phyloP scores from a whole-genome alignment of 1,140 invertebrate genomes.

The Listronotus oregonensis region DNA sequence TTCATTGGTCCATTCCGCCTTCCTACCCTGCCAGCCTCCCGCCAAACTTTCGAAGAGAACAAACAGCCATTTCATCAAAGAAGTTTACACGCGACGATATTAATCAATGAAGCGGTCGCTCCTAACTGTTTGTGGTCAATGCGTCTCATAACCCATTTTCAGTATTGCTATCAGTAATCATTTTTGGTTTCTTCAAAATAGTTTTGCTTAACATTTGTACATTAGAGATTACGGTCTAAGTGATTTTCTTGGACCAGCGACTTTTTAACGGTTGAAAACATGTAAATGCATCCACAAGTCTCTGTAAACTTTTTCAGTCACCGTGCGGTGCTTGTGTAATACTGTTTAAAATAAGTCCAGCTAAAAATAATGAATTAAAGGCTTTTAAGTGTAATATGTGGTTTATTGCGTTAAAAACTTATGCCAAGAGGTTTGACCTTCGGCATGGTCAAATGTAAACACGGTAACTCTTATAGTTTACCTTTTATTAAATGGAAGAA shows the following conservation, averaged over 20 bases:
- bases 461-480: background rate
- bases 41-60: slow-evolving; percentile 22
- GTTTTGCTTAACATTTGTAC: background rate
- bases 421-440: slow-evolving; percentile 1
- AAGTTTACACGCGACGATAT: slow-evolving; percentile 12
- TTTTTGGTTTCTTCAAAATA: background rate
- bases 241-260: background rate
- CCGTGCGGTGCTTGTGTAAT: background rate
- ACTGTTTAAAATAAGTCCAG: background rate
- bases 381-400: slow-evolving; percentile 6
- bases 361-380: background rate
- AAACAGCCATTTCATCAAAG: slow-evolving; percentile 21
- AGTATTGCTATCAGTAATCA: no score
- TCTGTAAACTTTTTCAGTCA: slow-evolving; percentile 13
- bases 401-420: slow-evolving; percentile 7
- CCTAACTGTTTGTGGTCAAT: slow-evolving; percentile 4
- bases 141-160: slow-evolving; percentile 4
- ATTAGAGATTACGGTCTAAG: background rate
- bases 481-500: slow-evolving; percentile 15
- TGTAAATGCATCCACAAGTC: slow-evolving; percentile 25
- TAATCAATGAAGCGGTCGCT: background rate
- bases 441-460: slow-evolving; percentile 16
- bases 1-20: slow-evolving; percentile 28
- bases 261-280: slow-evolving; percentile 2
- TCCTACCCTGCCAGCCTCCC: slow-evolving; percentile 16